Percentiles rank a stretch among this genome's conserved stretches.
These are phyloP conservation scores for Probosciger aterrimus DNA, from an alignment of 2,113 vertebrate genomes.

Conservation along the genomic window DNA sequence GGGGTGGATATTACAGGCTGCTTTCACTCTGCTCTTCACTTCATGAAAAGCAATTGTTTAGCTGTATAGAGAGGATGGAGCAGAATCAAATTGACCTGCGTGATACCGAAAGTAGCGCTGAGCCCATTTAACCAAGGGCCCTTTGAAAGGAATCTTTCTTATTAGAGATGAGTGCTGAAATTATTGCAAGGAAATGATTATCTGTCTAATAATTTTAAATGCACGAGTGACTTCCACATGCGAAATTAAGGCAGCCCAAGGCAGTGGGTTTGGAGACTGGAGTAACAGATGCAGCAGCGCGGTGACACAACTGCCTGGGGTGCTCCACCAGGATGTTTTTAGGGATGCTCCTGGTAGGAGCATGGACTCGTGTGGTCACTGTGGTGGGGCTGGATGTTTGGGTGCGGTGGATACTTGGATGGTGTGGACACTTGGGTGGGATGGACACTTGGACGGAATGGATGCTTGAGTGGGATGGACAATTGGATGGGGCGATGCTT, in stretches of 20 bases:
- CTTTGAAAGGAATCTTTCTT: slow-evolving; percentile 75
- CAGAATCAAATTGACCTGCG: slow-evolving; percentile 76
- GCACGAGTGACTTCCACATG: neutral
- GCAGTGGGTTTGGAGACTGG: neutral
- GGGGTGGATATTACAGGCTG: slow-evolving; percentile 66
- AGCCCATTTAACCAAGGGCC: slow-evolving; percentile 73
- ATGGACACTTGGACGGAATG: neutral
- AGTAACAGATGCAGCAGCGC: neutral
- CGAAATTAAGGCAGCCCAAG: neutral
- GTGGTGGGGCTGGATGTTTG: accelerated
- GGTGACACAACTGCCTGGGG: neutral
- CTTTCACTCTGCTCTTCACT: slow-evolving; percentile 63
- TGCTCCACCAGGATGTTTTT: neutral
- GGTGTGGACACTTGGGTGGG: neutral
- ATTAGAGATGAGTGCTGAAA: slow-evolving; percentile 66
- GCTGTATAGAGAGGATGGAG: slow-evolving; percentile 67
- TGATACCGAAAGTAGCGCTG: slow-evolving; percentile 58
- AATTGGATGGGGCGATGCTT: neutral
- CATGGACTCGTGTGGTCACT: too few relatives aligned
- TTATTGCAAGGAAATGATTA: slow-evolving; percentile 75
- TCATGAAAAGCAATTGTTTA: slow-evolving; percentile 75
- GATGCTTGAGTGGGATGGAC: neutral
- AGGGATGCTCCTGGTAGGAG: neutral
- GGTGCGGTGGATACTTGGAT: too few relatives aligned
- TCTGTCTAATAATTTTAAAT: slow-evolving; percentile 57